Conservation (phyloP, 2,113 vertebrate species). For the Oophaga pumilio region DNA sequence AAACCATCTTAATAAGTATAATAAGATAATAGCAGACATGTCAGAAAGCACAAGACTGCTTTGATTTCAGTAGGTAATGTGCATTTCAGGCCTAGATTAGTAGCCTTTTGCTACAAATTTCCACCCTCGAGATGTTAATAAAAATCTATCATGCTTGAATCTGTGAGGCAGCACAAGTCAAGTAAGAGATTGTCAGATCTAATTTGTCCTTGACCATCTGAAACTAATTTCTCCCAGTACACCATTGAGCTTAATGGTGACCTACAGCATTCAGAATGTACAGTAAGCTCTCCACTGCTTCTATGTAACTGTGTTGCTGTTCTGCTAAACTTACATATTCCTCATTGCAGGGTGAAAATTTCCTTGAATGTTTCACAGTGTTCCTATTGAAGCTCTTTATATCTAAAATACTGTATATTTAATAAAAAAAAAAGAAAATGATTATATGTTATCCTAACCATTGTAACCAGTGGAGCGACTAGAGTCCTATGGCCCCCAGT, state of each 20-base stretch:
- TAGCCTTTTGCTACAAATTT: background rate
- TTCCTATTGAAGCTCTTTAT: background rate
- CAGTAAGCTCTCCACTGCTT: background rate
- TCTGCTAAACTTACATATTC: background rate
- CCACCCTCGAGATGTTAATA: slow-evolving; percentile 6
- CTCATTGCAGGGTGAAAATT: background rate
- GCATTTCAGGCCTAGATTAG: background rate
- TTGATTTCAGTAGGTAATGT: background rate
- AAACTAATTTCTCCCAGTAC: slow-evolving; percentile 16
- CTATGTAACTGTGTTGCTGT: background rate
- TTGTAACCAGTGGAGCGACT: too few relatives aligned
- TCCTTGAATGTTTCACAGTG: background rate
- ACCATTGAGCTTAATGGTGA: background rate
- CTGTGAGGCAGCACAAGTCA: slow-evolving; percentile 13
- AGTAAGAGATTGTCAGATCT: slow-evolving; percentile 16
- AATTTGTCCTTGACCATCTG: slow-evolving; percentile 4
- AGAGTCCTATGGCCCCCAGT: too few relatives aligned
- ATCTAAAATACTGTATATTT: background rate
- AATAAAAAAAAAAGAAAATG: background rate
- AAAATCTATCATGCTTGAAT: slow-evolving; percentile 31
- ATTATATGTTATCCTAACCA: too few relatives aligned
- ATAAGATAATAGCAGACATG: background rate
- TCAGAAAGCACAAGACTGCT: background rate
- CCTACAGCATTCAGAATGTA: background rate
- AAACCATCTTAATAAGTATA: background rate